Conservation (phyloP, 2,797 vertebrate species). For the Fringilla coelebs region DNA sequence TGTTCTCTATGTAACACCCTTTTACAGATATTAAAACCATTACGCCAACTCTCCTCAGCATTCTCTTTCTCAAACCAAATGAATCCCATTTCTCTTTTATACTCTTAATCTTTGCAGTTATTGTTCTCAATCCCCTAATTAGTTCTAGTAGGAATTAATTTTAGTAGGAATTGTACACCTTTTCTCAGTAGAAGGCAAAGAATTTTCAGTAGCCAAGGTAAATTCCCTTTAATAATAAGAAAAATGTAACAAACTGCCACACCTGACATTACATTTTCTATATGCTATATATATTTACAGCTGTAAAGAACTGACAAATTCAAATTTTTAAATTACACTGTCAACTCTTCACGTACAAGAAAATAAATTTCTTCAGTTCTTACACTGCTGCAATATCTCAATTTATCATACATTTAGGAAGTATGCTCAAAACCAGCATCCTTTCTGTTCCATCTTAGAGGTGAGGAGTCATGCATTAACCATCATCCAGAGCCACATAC, state of each 20-base stretch:
- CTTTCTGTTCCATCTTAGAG: neutral
- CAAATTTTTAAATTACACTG: neutral
- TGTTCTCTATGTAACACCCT: neutral
- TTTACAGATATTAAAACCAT: neutral
- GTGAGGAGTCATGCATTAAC: neutral
- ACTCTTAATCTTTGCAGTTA: neutral
- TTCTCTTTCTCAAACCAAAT: conserved; percentile 4
- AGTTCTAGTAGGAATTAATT: neutral
- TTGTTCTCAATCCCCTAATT: neutral
- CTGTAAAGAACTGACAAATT: neutral
- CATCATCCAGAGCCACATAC: neutral
- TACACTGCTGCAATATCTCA: neutral
- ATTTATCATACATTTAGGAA: neutral
- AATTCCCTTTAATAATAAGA: neutral
- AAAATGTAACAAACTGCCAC: neutral
- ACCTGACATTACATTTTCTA: neutral
- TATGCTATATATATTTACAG: neutral
- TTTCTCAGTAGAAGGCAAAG: neutral
- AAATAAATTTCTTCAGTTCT: neutral
- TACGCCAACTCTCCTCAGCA: neutral
- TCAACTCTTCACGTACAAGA: neutral
- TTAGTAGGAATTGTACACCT: neutral
- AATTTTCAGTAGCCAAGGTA: neutral
- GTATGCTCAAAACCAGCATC: neutral
- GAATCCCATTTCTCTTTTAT: neutral